Evolutionary conservation across 1,140 invertebrate species (phyloP).

Genomic region (Apis florea): DNA sequence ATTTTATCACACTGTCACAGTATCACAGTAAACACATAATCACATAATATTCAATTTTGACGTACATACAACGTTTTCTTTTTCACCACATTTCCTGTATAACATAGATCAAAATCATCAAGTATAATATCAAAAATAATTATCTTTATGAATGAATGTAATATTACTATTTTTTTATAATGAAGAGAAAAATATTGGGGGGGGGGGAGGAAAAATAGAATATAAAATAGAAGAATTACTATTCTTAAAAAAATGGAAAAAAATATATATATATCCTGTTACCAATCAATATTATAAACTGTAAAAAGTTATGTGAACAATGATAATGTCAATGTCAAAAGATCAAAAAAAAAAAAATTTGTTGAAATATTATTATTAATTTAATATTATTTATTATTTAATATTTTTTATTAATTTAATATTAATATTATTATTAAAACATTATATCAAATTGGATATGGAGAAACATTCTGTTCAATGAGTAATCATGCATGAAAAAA

Average conservation of each 20-base stretch:
- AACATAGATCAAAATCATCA: too few relatives aligned
- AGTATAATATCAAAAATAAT: neutral
- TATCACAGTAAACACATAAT: slow-evolving; percentile 28
- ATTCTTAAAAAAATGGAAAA: neutral
- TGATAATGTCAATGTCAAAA: neutral
- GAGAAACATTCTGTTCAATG: neutral
- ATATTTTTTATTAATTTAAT: too few relatives aligned
- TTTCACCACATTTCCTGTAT: neutral
- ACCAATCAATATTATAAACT: neutral
- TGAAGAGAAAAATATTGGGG: too few relatives aligned
- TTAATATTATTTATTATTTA: too few relatives aligned
- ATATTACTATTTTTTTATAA: too few relatives aligned
- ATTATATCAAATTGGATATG: neutral
- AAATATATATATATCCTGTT: neutral
- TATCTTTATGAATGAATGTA: neutral
- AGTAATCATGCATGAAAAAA: neutral
- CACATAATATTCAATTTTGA: neutral
- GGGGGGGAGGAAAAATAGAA: too few relatives aligned
- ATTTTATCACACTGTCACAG: slow-evolving; percentile 8
- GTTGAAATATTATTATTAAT: too few relatives aligned
- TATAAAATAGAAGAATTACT: too few relatives aligned
- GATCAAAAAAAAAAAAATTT: neutral
- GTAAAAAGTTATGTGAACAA: neutral
- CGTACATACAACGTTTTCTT: neutral
- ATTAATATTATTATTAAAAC: too few relatives aligned